phyloP scores from a whole-genome alignment of 1,140 invertebrate genomes.

The Trachymyrmex septentrionalis region DNA sequence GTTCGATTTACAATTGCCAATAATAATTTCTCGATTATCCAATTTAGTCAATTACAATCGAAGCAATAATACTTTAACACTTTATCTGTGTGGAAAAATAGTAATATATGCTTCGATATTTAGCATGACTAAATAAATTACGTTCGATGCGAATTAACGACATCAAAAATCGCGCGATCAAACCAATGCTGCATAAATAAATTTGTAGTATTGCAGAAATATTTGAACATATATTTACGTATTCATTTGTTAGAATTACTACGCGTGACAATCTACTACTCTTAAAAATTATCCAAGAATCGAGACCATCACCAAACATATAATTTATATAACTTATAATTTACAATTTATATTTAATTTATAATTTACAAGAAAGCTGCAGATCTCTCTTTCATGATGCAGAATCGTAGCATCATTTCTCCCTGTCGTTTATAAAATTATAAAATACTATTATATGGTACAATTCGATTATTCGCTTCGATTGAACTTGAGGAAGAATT shows the following conservation, averaged over 20 bases:
- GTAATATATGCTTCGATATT: neutral
- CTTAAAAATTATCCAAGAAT: constrained; percentile 37
- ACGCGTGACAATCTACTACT: neutral
- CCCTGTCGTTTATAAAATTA: neutral
- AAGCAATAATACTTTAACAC: constrained; percentile 27
- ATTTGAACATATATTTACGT: constrained; percentile 26
- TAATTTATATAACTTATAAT: constrained; percentile 28
- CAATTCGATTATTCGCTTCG: constrained; percentile 17
- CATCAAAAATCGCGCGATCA: neutral
- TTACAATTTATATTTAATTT: constrained; percentile 23
- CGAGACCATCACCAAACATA: constrained; percentile 13
- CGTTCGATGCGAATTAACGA: neutral
- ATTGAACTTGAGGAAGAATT: constrained; percentile 42
- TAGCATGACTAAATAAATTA: constrained; percentile 22
- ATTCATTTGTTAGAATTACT: constrained; percentile 12
- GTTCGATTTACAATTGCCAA: neutral
- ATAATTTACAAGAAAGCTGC: constrained; percentile 20
- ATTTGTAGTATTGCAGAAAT: constrained; percentile 31
- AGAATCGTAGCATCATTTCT: neutral
- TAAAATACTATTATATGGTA: constrained; percentile 21
- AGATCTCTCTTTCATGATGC: constrained; percentile 18
- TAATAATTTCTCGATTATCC: constrained; percentile 28
- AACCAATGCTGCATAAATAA: neutral
- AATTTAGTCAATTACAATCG: constrained; percentile 13
- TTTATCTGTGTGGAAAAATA: constrained; percentile 5